A percentile compares a stretch with the other conserved stretches of the same genome.
phyloP scores from a whole-genome alignment of 2,797 vertebrate genomes.

The Pipistrellus pygmaeus region DNA sequence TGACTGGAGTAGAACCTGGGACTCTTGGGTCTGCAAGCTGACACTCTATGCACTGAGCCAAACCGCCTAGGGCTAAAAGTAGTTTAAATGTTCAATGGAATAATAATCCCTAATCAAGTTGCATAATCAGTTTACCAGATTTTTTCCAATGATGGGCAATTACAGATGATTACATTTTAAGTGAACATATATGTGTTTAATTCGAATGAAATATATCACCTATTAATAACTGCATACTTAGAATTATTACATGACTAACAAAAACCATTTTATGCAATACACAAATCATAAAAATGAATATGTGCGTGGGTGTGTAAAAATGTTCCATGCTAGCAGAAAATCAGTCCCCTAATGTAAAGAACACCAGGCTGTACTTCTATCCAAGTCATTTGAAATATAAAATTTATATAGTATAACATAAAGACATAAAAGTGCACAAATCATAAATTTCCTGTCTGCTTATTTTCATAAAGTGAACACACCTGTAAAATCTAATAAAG shows the following conservation, averaged over 20 bases:
- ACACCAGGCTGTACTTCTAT: background rate
- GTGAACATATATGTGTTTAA: background rate
- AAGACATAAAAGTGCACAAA: background rate
- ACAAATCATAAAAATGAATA: constrained; percentile 35
- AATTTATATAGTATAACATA: background rate
- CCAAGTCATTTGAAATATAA: background rate
- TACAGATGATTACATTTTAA: constrained; percentile 4
- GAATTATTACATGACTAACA: background rate
- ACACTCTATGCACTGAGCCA: too few species aligned
- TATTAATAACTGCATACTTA: constrained; percentile 3
- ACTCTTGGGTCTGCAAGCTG: too few species aligned
- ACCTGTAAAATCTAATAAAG: background rate
- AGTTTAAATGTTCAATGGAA: background rate
- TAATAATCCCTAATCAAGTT: background rate
- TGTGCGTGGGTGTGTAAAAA: background rate
- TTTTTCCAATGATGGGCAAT: background rate
- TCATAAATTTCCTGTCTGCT: background rate
- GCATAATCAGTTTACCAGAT: background rate
- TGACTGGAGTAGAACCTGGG: too few species aligned
- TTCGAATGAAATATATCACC: background rate
- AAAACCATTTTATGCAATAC: constrained; percentile 2
- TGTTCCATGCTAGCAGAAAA: background rate
- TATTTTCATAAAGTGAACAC: background rate
- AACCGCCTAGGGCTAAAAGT: background rate
- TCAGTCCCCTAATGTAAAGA: background rate